phyloP scores from a whole-genome alignment of 2,113 vertebrate species.

The Sisor rabdophorus region DNA sequence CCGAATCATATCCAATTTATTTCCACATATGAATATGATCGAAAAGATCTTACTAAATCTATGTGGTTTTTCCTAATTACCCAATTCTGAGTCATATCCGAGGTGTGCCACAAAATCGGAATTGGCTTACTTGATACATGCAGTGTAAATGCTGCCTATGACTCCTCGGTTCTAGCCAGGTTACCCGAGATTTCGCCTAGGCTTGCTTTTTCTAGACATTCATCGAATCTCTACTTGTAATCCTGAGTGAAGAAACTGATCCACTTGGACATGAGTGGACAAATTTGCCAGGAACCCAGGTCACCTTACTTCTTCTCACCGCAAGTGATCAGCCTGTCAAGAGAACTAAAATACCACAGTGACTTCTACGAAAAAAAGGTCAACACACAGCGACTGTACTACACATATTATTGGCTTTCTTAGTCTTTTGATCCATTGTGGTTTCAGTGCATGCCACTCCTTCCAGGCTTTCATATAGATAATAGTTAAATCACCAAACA shows the following conservation, averaged over 20 bases:
- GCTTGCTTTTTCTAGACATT: slow-evolving; percentile 48
- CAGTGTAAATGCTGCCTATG: not conserved
- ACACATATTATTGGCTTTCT: not conserved
- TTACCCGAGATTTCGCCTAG: slow-evolving; percentile 56
- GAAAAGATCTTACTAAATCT: too few species aligned
- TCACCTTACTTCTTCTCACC: slow-evolving; percentile 23
- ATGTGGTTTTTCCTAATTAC: too few species aligned
- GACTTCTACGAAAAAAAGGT: slow-evolving; percentile 25
- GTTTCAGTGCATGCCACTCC: slow-evolving; percentile 28
- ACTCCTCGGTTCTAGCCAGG: slow-evolving; percentile 37
- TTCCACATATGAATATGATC: too few species aligned
- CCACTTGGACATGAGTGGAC: slow-evolving; percentile 26
- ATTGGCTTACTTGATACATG: too few species aligned
- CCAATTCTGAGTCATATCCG: too few species aligned
- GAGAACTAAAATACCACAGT: slow-evolving; percentile 14
- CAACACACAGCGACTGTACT: not conserved
- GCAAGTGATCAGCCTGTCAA: slow-evolving; percentile 30
- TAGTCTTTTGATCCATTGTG: not conserved
- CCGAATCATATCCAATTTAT: too few species aligned
- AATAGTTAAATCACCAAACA: slow-evolving; percentile 18
- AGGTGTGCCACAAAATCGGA: too few species aligned
- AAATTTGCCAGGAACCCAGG: slow-evolving; percentile 41
- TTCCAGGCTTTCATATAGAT: slow-evolving; percentile 38
- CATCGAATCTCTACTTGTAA: slow-evolving; percentile 40
- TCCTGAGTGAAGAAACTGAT: slow-evolving; percentile 41